Evolutionary conservation across 2,113 vertebrate species (phyloP).

Genomic region (Pituophis catenifer): DNA sequence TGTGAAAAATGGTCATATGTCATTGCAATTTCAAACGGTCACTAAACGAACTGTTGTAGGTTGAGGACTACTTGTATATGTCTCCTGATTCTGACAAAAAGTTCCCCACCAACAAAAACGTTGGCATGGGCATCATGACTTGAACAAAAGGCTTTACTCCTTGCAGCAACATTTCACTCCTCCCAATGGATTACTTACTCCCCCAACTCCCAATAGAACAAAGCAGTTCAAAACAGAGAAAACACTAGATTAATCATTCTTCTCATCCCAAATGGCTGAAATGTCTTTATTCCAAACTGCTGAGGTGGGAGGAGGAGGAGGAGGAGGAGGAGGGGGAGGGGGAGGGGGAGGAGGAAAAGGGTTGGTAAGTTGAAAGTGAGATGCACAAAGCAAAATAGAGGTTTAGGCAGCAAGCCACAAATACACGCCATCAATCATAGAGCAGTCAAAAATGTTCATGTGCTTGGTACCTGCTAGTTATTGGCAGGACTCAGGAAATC

Average conservation of each 20-base stretch:
- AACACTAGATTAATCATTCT: conserved; percentile 44
- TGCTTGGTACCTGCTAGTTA: conserved; percentile 77
- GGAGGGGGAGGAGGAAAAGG: neutral
- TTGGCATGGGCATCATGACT: neutral
- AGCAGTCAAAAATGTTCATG: conserved; percentile 81
- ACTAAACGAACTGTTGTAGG: neutral
- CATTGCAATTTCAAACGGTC: neutral
- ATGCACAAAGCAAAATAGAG: conserved; percentile 62
- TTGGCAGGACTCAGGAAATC: conserved; percentile 80
- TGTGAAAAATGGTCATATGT: neutral
- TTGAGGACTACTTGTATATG: neutral
- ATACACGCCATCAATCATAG: conserved; percentile 91
- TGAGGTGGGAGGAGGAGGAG: neutral
- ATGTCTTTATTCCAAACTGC: conserved; percentile 48
- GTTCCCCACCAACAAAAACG: neutral
- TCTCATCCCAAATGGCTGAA: conserved; percentile 38
- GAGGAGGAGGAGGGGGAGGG: neutral
- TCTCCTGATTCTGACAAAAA: neutral
- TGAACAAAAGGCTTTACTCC: neutral
- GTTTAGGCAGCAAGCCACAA: conserved; percentile 81
- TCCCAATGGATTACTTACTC: neutral
- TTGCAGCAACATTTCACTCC: neutral
- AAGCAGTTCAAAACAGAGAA: conserved; percentile 30
- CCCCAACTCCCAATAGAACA: neutral
- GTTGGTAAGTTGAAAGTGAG: neutral